These are phyloP conservation scores for Perizoma affinitatum DNA, from an alignment of 2,888 invertebrate genomes.

Conservation along the genomic window DNA sequence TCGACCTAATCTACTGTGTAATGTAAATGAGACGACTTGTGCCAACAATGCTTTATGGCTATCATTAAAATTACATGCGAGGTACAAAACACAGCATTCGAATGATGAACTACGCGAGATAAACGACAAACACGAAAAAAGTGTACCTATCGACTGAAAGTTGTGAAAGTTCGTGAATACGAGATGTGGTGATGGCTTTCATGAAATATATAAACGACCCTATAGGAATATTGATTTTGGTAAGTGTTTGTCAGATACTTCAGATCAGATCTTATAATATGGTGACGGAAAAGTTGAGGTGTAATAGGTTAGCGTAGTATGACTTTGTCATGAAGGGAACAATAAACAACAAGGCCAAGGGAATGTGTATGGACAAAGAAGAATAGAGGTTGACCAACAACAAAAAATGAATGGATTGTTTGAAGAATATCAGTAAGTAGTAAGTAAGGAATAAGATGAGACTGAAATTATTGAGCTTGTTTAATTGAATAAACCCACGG, in stretches of 20 bases:
- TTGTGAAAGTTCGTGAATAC: conserved; percentile 38
- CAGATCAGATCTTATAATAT: conserved; percentile 4
- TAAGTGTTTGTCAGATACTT: conserved; percentile 42
- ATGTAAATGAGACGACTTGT: conserved; percentile 63
- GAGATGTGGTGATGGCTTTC: conserved; percentile 63
- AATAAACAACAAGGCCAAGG: not conserved
- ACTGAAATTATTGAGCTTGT: too few species aligned
- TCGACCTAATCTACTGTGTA: conserved; percentile 68
- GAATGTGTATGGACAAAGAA: too few species aligned
- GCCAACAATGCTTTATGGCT: conserved; percentile 62
- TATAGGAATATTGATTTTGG: conserved; percentile 56
- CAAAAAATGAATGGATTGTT: too few species aligned
- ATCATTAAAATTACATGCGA: conserved; percentile 61
- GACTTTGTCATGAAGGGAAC: not conserved
- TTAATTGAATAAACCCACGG: too few species aligned
- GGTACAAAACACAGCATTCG: conserved; percentile 55
- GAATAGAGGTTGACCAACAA: too few species aligned
- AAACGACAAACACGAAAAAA: conserved; percentile 57
- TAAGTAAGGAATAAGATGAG: too few species aligned
- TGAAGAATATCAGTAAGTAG: too few species aligned
- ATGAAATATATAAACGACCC: conserved; percentile 54
- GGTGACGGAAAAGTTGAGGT: not conserved
- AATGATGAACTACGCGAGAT: conserved; percentile 59
- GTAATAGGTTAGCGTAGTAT: not conserved
- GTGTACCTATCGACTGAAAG: conserved; percentile 56